Conservation (phyloP, 2,113 vertebrate genomes). For the Gasterosteus aculeatus region DNA sequence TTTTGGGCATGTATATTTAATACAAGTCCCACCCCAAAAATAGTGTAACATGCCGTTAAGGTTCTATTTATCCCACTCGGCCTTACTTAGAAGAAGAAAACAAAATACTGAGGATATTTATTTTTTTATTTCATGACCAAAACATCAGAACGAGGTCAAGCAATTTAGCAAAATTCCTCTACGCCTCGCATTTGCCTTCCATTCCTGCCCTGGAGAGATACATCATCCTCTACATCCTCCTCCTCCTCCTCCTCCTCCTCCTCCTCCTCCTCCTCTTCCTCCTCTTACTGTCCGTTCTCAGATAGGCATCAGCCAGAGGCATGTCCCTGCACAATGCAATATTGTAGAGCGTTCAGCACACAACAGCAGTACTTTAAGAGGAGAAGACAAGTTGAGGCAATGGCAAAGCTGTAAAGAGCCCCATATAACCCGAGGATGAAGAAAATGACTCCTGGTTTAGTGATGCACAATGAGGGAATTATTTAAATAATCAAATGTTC, state of each 20-base stretch:
- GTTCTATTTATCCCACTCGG: neutral
- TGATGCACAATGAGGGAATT: conserved; percentile 25
- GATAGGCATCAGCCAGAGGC: conserved; percentile 53
- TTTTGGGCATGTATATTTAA: conserved; percentile 35
- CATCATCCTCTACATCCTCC: conserved; percentile 48
- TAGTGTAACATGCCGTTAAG: neutral
- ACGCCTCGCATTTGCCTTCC: conserved; percentile 50
- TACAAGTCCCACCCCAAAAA: neutral
- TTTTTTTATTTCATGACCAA: conserved; percentile 15
- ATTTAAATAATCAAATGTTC: conserved; percentile 39
- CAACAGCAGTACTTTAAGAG: conserved; percentile 33
- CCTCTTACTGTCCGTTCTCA: conserved; percentile 60
- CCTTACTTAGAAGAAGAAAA: neutral
- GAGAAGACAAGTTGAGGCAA: conserved; percentile 8
- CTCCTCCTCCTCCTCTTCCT: conserved; percentile 36
- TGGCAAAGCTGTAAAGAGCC: conserved; percentile 17
- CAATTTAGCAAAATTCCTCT: conserved; percentile 30
- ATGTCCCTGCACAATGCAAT: conserved; percentile 63
- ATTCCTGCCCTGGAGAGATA: conserved; percentile 51
- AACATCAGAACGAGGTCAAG: conserved; percentile 37
- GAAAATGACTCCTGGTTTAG: conserved; percentile 23
- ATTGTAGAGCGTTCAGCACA: conserved; percentile 54
- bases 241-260: conserved; percentile 40
- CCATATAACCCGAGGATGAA: conserved; percentile 33
- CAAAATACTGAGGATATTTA: neutral